Percentiles rank a stretch among this genome's conserved stretches.
Evolutionary conservation across 2,888 invertebrate genomes (phyloP).

Genomic region (Lepidochrysops patricia): DNA sequence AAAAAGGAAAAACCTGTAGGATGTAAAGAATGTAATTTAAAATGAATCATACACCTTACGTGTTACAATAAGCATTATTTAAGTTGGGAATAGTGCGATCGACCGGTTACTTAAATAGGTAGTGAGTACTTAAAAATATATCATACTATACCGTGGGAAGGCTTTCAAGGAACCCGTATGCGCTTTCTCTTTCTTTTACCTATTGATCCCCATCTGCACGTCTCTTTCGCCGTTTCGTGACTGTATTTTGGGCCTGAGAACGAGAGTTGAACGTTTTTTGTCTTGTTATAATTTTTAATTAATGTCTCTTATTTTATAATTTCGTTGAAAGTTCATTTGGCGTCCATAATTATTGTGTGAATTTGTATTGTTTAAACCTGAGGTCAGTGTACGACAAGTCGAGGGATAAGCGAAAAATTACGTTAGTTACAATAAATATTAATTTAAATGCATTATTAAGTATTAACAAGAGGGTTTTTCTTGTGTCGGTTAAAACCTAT

Average conservation of each 20-base stretch:
- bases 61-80: background rate
- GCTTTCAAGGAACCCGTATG: constrained; percentile 19
- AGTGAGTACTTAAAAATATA: constrained; percentile 21
- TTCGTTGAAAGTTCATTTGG: background rate
- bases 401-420: background rate
- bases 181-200: constrained; percentile 8
- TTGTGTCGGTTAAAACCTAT: too few species aligned
- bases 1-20: background rate
- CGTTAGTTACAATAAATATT: too few species aligned
- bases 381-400: background rate
- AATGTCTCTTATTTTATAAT: background rate
- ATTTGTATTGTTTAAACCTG: background rate
- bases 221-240: constrained; percentile 3
- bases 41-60: background rate
- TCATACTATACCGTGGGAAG: constrained; percentile 26
- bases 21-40: background rate
- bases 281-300: constrained; percentile 7
- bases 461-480: too few species aligned
- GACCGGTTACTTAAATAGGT: constrained; percentile 6
- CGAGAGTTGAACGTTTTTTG: background rate
- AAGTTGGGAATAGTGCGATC: background rate
- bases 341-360: background rate
- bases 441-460: too few species aligned
- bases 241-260: constrained; percentile 4
- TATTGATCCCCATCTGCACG: background rate